Evolutionary conservation across 2,797 vertebrate species (phyloP).

Genomic region (Coranthus polyacanthus): DNA sequence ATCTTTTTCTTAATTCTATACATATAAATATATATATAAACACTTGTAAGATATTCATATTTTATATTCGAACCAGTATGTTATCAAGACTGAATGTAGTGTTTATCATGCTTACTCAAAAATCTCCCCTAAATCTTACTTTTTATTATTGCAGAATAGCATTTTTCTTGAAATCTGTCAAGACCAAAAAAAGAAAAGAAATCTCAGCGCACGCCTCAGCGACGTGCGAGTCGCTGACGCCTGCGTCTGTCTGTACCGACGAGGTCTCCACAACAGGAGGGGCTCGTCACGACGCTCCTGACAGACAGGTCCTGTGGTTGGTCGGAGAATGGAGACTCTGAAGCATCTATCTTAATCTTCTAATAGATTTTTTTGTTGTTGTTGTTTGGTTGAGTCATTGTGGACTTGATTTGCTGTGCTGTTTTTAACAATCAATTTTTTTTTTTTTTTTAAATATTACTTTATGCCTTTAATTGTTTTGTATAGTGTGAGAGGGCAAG

Average conservation of each 20-base stretch:
- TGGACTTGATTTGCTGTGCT: slow-evolving; percentile 83
- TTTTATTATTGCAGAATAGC: slow-evolving; percentile 79
- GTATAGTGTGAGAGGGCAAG: slow-evolving; percentile 83
- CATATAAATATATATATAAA: slow-evolving; percentile 86
- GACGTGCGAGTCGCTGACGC: slow-evolving; percentile 68
- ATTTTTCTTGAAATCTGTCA: slow-evolving; percentile 82
- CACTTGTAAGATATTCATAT: slow-evolving; percentile 88
- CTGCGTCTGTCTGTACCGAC: slow-evolving; percentile 42
- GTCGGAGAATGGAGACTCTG: slow-evolving; percentile 64
- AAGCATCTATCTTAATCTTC: slow-evolving; percentile 74
- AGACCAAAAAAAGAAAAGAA: slow-evolving; percentile 88
- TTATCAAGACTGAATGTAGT: slow-evolving; percentile 91
- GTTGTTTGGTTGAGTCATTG: slow-evolving; percentile 57
- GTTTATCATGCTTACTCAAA: slow-evolving; percentile 85
- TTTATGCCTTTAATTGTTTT: slow-evolving; percentile 84
- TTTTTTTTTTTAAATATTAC: slow-evolving; percentile 57
- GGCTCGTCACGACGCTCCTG: slow-evolving; percentile 59
- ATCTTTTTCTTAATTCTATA: slow-evolving; percentile 82
- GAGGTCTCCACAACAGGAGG: slow-evolving; percentile 54
- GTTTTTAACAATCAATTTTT: slow-evolving; percentile 85
- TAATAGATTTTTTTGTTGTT: slow-evolving; percentile 23
- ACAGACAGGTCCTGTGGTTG: slow-evolving; percentile 58
- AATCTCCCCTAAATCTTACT: slow-evolving; percentile 75
- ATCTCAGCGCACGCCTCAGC: slow-evolving; percentile 70
- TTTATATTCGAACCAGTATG: slow-evolving; percentile 88